Base-by-base conservation (phyloP, 2,113 vertebrate genomes). In the Leptobrachium leishanense region DNA sequence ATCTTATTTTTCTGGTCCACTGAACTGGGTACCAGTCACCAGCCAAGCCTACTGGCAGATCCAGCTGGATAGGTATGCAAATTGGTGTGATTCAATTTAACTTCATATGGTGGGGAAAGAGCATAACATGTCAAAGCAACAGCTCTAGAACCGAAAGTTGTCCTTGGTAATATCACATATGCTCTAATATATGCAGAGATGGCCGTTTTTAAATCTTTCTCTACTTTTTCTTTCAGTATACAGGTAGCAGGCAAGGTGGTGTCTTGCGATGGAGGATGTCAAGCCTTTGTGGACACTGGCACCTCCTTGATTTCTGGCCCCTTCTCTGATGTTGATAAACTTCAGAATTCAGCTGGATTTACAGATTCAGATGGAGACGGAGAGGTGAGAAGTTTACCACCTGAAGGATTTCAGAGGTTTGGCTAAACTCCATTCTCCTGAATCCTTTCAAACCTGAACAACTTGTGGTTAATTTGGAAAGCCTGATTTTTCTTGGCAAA, bases 21-120 rank as follows among this genome's bases (percentile, higher is more conserved):
- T 95, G 72, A 91, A 89, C 39, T 94, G 92, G 92, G 86, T 94
- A 46, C 91, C 91, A 0, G 90, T 94, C 83, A 92, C 92, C 40
- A 87, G 85, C 63, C 90, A 93, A 75, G 91, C 84, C 2, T 94
- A 90, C 83, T 94, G 92, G 93, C 92, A 95, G 85, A 94, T 93
- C 68, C 84, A 85, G 1, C 1, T 91, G 81, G 92, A 94, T 75
- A 83, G 84, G 89, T 94, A 85, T 90, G 89, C 20, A 31, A 31
- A 31, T 31, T 31, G 20, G 20, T 31, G 20, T 31, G 20, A 72
- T 31, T 31, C 20, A 31, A 31, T 31, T 31, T 31, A 31, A 31
- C 20, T 31, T 31, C 20, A 31, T 31, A 31, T 31, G 20, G 20
- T 31, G 20, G 20, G 20, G 20, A 31, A 31, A 31, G 20, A 31